Base-by-base conservation (phyloP, 2,797 vertebrate genomes). In the Semotilus atromaculatus region DNA sequence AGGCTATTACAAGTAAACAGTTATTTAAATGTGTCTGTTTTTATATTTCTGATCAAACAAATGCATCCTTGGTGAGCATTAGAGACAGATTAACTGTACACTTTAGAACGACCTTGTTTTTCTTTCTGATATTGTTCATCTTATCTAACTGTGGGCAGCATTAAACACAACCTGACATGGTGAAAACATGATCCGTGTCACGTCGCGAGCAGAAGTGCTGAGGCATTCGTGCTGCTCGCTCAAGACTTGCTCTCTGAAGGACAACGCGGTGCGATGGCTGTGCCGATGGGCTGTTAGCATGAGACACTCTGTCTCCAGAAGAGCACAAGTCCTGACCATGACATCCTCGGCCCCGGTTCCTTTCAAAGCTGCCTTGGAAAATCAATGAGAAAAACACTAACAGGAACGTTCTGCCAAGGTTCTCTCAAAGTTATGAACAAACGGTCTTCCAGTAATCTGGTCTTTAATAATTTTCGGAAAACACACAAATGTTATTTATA, bases 151-250 rank as follows among this genome's bases (percentile, higher is more conserved):
- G 16, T 14, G 77, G 43, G 29, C 51, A 74, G 81, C 81, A 82
- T 66, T 53, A 66, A 83, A 83, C 81, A 74, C 71, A 83, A 53
- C 71, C 81, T 83, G 81, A 83, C 81, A 83, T 83, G 71, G 71
- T 66, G 29, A 83, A 70, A 83, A 75, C 81, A 40, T 75, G 81
- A 83, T 83, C 71, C 23, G 40, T 66, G 58, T 83, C 71, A 18
- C 71, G 8, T 67, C 48, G 66, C 43, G 5, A 26, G 53, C 55
- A 75, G 81, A 83, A 83, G 72, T 72, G 81, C 81, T 83, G 81
- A 83, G 29, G 31, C 8, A 31, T 18, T 45, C 77, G 10, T 40
- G 60, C 18, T 31, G 16, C 68, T n/a, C 11, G 7, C 34, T 43
- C 55, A 14, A 29, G 14, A 74, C 62, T 16, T 4, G 29, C 60